phyloP scores from a whole-genome alignment of 1,140 invertebrate genomes.

The Oreohelix idahoensis region DNA sequence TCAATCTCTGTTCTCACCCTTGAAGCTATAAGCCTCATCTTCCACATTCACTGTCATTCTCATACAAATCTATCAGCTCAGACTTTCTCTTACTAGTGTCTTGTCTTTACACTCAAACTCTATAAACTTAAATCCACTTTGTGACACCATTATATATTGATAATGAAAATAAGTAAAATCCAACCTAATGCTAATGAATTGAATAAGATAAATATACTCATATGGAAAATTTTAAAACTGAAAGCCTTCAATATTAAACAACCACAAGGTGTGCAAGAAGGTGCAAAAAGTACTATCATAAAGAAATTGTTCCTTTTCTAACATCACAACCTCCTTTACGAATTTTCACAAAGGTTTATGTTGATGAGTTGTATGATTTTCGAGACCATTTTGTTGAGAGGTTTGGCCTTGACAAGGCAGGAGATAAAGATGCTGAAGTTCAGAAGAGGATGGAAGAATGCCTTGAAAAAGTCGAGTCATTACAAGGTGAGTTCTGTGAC shows the following conservation, averaged over 20 bases:
- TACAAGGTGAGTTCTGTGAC: constrained; percentile 77
- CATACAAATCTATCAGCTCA: too few species aligned
- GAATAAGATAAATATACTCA: too few species aligned
- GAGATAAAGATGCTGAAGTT: constrained; percentile 79
- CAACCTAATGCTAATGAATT: too few species aligned
- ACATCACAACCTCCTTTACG: not conserved
- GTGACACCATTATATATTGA: too few species aligned
- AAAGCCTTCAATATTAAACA: not conserved
- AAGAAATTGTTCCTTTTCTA: constrained; percentile 4
- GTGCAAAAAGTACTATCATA: not conserved
- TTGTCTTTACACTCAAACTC: too few species aligned
- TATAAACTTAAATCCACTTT: too few species aligned
- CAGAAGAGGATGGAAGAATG: constrained; percentile 80
- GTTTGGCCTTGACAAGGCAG: constrained; percentile 80
- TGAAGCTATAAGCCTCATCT: too few species aligned
- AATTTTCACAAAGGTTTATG: constrained; percentile 76
- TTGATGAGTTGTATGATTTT: constrained; percentile 81
- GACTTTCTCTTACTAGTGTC: too few species aligned
- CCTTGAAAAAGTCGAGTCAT: constrained; percentile 79
- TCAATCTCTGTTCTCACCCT: too few species aligned
- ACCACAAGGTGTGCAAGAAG: not conserved
- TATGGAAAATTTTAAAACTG: too few species aligned
- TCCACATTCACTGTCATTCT: too few species aligned
- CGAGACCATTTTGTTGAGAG: constrained; percentile 86
- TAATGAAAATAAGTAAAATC: too few species aligned